Conservation (phyloP, 2,113 vertebrate genomes). For the Neogobius melanostomus region DNA sequence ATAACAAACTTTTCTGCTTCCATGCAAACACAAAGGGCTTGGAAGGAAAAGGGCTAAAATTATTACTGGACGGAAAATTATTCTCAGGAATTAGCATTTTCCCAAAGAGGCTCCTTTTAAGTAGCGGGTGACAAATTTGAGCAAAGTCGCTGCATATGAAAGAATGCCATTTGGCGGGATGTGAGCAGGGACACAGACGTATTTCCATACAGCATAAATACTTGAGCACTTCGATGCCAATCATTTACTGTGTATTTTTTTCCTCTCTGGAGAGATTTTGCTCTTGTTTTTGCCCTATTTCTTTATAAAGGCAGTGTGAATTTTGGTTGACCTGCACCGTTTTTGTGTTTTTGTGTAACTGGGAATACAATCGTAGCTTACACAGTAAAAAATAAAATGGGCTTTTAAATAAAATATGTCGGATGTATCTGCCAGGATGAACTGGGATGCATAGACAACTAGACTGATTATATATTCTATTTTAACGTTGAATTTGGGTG, state of each 20-base stretch:
- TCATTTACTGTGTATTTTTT: neutral
- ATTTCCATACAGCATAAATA: conserved; percentile 10
- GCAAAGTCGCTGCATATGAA: conserved; percentile 10
- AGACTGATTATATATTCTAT: neutral
- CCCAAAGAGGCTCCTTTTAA: conserved; percentile 13
- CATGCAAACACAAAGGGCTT: conserved; percentile 1
- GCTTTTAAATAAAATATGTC: neutral
- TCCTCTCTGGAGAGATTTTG: neutral
- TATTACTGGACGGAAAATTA: conserved; percentile 13
- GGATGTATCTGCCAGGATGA: neutral
- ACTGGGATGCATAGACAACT: neutral
- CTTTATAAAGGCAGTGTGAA: neutral
- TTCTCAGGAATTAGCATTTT: conserved; percentile 11
- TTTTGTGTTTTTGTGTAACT: neutral
- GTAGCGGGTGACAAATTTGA: conserved; percentile 12
- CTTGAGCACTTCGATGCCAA: neutral
- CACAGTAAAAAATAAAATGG: conserved; percentile 1
- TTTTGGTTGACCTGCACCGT: conserved; percentile 1
- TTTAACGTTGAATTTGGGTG: neutral
- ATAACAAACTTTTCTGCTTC: conserved; percentile 3
- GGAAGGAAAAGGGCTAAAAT: conserved; percentile 3
- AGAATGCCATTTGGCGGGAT: conserved; percentile 12
- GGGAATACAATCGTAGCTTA: neutral
- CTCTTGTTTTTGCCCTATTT: conserved; percentile 5
- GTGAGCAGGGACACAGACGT: neutral